These are phyloP conservation scores for Drosophila neotestacea DNA, from an alignment of 2,888 invertebrate genomes.

Conservation along the genomic window DNA sequence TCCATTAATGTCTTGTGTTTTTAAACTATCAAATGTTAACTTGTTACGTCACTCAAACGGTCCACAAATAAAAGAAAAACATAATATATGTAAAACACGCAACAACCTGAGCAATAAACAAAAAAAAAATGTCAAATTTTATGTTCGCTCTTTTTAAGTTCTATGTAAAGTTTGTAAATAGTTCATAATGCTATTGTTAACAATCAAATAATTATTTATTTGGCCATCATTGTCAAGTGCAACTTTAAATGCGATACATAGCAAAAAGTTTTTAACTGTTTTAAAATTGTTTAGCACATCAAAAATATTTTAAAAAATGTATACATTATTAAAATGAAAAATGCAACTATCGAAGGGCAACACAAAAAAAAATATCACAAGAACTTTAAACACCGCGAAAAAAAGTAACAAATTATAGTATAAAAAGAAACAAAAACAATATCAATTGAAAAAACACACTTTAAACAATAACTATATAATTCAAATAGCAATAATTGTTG, in stretches of 20 bases:
- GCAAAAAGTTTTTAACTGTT: constrained; percentile 54
- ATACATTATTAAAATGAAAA: constrained; percentile 18
- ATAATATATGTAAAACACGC: constrained; percentile 21
- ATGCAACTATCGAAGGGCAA: constrained; percentile 1
- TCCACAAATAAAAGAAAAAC: constrained; percentile 43
- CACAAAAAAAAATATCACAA: constrained; percentile 45
- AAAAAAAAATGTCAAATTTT: constrained; percentile 35
- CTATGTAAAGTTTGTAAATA: constrained; percentile 60
- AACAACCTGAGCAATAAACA: constrained; percentile 41
- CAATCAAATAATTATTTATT: constrained; percentile 40
- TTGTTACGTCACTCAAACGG: constrained; percentile 58
- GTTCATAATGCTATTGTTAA: constrained; percentile 46
- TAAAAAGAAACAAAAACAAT: constrained; percentile 27
- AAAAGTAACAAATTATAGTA: constrained; percentile 47
- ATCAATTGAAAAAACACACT: constrained; percentile 52
- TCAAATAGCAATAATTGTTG: constrained; percentile 78
- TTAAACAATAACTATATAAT: constrained; percentile 64
- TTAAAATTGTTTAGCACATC: constrained; percentile 53
- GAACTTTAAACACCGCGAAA: constrained; percentile 65
- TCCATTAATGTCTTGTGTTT: constrained; percentile 25
- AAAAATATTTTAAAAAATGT: constrained; percentile 59
- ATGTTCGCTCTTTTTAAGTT: constrained; percentile 44
- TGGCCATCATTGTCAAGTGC: constrained; percentile 53
- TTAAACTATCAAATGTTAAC: constrained; percentile 33
- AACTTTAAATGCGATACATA: constrained; percentile 42